Percentiles rank a stretch among this genome's conserved stretches.
Evolutionary conservation across 2,888 invertebrate species (phyloP).

Genomic region (Seladonia tumulorum): DNA sequence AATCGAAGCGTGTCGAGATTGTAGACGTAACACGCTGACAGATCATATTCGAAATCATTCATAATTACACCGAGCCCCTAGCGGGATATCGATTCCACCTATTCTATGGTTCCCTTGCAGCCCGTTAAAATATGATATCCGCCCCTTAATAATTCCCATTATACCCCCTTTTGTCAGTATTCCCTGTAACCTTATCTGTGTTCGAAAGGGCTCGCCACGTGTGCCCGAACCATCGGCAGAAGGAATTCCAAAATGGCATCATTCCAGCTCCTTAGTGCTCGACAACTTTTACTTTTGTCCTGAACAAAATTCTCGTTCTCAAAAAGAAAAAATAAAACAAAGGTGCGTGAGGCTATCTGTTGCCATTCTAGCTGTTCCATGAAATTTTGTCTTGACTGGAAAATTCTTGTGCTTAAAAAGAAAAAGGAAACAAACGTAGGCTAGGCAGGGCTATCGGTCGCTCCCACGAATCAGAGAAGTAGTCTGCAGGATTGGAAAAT

Average conservation of each 20-base stretch:
- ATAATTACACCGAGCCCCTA: constrained; percentile 67
- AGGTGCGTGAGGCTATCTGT: too few relatives aligned
- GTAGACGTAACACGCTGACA: constrained; percentile 54
- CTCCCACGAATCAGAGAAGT: too few relatives aligned
- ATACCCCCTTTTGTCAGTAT: constrained; percentile 43
- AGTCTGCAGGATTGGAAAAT: neutral
- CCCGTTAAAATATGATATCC: constrained; percentile 57
- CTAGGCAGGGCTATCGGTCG: neutral
- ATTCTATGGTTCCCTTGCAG: constrained; percentile 48
- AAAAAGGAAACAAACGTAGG: neutral
- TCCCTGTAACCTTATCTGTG: constrained; percentile 53
- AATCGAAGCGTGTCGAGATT: constrained; percentile 34
- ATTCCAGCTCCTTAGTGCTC: too few relatives aligned
- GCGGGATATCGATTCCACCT: constrained; percentile 54
- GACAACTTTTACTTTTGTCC: neutral
- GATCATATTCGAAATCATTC: constrained; percentile 63
- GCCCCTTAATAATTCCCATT: constrained; percentile 59
- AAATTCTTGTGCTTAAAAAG: neutral
- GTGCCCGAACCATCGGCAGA: constrained; percentile 8
- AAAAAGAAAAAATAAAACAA: neutral
- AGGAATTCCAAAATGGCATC: neutral
- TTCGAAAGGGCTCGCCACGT: constrained; percentile 38
- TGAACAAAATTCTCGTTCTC: neutral
- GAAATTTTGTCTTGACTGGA: neutral
- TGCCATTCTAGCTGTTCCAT: too few relatives aligned